These are phyloP conservation scores for Sceloporus undulatus DNA, from an alignment of 2,113 vertebrate genomes.

Conservation along the genomic window DNA sequence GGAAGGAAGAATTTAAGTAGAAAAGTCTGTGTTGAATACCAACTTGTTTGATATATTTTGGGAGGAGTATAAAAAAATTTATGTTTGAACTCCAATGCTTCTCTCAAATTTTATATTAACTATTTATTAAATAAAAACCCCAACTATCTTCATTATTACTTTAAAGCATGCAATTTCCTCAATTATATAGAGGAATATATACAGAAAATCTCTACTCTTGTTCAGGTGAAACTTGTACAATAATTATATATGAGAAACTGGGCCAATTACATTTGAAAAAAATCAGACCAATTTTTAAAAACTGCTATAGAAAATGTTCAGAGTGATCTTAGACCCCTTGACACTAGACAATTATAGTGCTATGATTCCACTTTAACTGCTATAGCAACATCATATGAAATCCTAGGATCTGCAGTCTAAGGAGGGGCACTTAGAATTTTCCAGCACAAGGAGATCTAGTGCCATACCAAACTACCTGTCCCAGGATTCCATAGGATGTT, in stretches of 20 bases:
- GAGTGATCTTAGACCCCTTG: neutral
- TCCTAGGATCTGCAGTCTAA: neutral
- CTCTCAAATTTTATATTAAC: neutral
- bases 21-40: neutral
- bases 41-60: neutral
- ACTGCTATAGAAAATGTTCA: neutral
- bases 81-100: neutral
- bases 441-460: too few species aligned
- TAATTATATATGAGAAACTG: neutral
- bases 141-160: neutral
- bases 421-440: too few species aligned
- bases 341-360: too few species aligned
- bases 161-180: neutral
- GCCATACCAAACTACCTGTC: too few species aligned
- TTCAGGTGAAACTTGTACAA: neutral
- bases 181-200: neutral
- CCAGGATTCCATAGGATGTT: too few species aligned
- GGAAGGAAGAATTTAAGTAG: neutral
- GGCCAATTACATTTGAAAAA: neutral
- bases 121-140: neutral
- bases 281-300: neutral
- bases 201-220: neutral
- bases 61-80: neutral
- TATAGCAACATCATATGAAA: neutral
- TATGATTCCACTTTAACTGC: too few species aligned